Evolutionary conservation across 2,888 invertebrate species (phyloP).

Genomic region (Lycaena phlaeas): DNA sequence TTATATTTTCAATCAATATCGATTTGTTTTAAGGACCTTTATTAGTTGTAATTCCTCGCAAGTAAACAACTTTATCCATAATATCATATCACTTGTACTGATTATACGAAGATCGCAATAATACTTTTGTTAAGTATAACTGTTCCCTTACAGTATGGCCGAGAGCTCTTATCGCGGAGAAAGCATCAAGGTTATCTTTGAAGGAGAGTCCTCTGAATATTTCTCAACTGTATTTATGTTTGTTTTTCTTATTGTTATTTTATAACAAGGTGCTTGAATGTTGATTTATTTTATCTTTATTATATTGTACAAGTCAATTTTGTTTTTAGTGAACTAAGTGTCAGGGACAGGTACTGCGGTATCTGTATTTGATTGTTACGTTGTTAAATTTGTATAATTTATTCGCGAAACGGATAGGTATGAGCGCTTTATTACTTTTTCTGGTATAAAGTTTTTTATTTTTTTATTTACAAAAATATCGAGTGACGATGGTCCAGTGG

Average conservation of each 20-base stretch:
- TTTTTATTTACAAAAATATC: too few relatives aligned
- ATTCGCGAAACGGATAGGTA: too few relatives aligned
- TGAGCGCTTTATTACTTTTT: too few relatives aligned
- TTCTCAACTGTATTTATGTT: slow-evolving; percentile 13
- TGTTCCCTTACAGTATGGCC: slow-evolving; percentile 28
- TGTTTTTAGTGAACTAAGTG: not conserved
- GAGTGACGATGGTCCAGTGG: too few relatives aligned
- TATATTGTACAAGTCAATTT: not conserved
- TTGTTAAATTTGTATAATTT: too few relatives aligned
- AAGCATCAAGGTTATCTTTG: slow-evolving; percentile 24
- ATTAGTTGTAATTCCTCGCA: too few relatives aligned
- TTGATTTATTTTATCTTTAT: slow-evolving; percentile 3
- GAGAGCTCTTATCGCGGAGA: slow-evolving; percentile 21
- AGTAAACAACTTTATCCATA: too few relatives aligned
- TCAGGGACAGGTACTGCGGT: too few relatives aligned
- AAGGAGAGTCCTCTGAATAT: slow-evolving; percentile 19
- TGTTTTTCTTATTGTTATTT: slow-evolving; percentile 10
- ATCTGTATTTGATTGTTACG: too few relatives aligned
- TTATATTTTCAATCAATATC: too few relatives aligned
- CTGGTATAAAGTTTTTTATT: too few relatives aligned
- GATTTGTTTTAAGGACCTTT: too few relatives aligned
- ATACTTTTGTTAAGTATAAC: slow-evolving; percentile 45
- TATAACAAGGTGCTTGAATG: slow-evolving; percentile 7
- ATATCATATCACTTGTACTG: not conserved
- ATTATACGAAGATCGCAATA: slow-evolving; percentile 37